Evolutionary conservation across 2,797 vertebrate genomes (phyloP), one percentile per base, ranked within the genome.

Genomic region (Odontamblyopus lacepedii): DNA sequence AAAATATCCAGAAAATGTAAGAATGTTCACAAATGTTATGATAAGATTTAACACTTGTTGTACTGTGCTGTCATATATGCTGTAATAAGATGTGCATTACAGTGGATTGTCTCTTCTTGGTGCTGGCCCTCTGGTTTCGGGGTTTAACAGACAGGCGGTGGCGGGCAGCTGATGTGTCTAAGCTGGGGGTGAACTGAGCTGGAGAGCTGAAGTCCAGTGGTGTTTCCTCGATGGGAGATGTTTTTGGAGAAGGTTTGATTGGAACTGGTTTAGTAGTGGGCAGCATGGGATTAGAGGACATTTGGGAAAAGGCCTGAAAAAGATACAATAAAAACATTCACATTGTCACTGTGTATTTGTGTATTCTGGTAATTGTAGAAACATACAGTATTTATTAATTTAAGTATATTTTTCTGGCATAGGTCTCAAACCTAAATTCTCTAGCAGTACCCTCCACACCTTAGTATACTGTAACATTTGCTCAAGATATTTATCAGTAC

Each of bases 101-200:
- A 81, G 85, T 82, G 69, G 90, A 64, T 1, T 30, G 50, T 64
- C 90, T 94, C 89, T 92, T 95, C 78, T 95, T 97, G 68, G 92
- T 92, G 83, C 88, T 85, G 64, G 95, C 95, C 75, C 97, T 95
- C 88, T 97, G 96, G 70, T 98, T 95, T 78, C 93, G 94, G 26
- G 98, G 97, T 78, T 97, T 99, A 71, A 99, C 80, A 59, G 96
- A 92, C 91, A 99, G 95, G 67, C 96, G 96, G 84, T 99, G 96
- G 65, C 95, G 97, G n/a, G 98, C 97, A 29, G 97, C 98, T 63
- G 98, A 97, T 71, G 93, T 98, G 83, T 99, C 95, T 83, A 99
- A 86, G 85, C 94, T 94, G 73, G 94, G 85, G 7, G 87, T 93
- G 77, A 92, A 91, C 67, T 93, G 92, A 50, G 95, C 92, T 53